Conservation (phyloP, 2,113 vertebrate genomes). For the Pangasianodon hypophthalmus region DNA sequence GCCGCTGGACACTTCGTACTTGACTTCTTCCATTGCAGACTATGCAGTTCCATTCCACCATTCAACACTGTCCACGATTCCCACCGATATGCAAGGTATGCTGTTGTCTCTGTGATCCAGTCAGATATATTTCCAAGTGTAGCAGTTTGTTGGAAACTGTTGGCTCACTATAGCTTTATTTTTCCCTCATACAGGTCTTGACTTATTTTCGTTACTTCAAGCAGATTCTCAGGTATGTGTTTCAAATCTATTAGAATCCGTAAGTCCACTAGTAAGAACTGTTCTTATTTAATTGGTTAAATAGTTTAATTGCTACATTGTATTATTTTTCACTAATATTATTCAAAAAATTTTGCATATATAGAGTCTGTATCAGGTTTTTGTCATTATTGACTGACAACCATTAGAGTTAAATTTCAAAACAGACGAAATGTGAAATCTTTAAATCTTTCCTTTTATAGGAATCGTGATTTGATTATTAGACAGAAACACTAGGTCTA, state of each 20-base stretch:
- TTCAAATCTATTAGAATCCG: too few relatives aligned
- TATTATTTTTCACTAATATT: background rate
- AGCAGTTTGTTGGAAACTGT: background rate
- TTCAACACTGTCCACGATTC: slow-evolving; percentile 83
- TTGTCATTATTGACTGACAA: background rate
- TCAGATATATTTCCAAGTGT: background rate
- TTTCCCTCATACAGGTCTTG: slow-evolving; percentile 83
- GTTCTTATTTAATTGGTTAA: background rate
- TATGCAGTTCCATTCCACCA: slow-evolving; percentile 92
- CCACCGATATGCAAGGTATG: slow-evolving; percentile 91
- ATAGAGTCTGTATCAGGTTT: background rate
- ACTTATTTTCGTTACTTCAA: slow-evolving; percentile 94
- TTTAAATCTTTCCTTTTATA: background rate
- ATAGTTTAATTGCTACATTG: background rate
- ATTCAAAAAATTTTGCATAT: too few relatives aligned
- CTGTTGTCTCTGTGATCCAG: background rate
- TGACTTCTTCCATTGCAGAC: slow-evolving; percentile 85
- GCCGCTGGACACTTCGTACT: slow-evolving; percentile 80
- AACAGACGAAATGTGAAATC: background rate
- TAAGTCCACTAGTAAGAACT: background rate
- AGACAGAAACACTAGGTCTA: background rate
- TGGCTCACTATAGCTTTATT: background rate
- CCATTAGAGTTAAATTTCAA: background rate
- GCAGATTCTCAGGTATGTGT: slow-evolving; percentile 90
- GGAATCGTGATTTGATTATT: background rate